Base-by-base conservation (phyloP, 2,888 invertebrate species). In the Cephus nigrinus region DNA sequence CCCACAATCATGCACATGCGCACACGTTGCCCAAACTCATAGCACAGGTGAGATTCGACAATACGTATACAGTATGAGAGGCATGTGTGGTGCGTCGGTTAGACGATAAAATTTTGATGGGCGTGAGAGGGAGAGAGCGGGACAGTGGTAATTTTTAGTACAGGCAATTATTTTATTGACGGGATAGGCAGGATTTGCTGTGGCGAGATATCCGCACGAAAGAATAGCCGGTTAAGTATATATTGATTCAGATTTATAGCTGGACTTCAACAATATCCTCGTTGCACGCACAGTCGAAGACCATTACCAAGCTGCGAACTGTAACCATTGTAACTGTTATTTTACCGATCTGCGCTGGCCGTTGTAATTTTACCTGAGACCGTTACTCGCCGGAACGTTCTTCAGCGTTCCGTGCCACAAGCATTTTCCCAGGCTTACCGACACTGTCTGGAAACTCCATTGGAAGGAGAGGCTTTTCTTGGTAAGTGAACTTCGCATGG, bases 21-120 rank as follows among this genome's bases (percentile, higher is more conserved):
- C 88, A 89, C 81, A 88, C 88, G n/a, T 85, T 90, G 75, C 90
- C 91, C 69, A 91, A 91, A 85, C 88, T 91, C 74, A 85, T 91
- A 78, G 86, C 90, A 23, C 91, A 91, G 91, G 91, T 91, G 85
- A 89, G 86, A 81, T 15, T 15, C 12, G 30, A 36, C n/a, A 30
- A 30, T 23, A 36, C 11, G 74, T 35, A 34, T 35, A 35, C 12
- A 73, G 5, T 12, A 12, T 12, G 31, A 31, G 31, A 32, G 71
- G 5, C 71, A 9, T 33, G 71, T n/a, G 71, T 71, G 71, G 23
- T 55, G 55, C 55, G 55, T 55, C 15, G 23, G 55, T 9, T 9
- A 55, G 55, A 55, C 55, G 55, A 2, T 15, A 23, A 23, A 55
- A 55, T 55, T 55, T 55, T 2, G 55, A 55, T 55, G 23, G 9